Evolutionary conservation across 1,140 invertebrate species (phyloP).

Genomic region (Drosophila tsacasi): DNA sequence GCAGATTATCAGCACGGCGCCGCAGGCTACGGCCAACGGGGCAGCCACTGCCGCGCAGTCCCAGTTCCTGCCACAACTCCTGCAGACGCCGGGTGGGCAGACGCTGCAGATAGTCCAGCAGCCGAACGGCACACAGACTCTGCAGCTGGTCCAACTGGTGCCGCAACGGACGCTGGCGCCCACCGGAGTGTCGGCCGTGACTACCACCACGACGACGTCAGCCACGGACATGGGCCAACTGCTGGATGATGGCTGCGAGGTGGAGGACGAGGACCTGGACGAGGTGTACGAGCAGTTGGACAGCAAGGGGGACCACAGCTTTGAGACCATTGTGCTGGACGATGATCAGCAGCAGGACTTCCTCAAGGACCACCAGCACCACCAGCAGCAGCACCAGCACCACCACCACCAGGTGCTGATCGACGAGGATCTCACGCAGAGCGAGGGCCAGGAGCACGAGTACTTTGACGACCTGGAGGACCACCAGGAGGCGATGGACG

Average conservation of each 20-base stretch:
- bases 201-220: constrained; percentile 38
- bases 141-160: constrained; percentile 75
- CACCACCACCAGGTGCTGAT: constrained; percentile 68
- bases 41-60: constrained; percentile 53
- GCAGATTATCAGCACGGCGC: constrained; percentile 65
- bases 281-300: constrained; percentile 74
- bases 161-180: constrained; percentile 65
- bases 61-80: constrained; percentile 75
- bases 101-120: constrained; percentile 83
- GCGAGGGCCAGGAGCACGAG: constrained; percentile 71
- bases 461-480: constrained; percentile 67
- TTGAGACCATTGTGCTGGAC: constrained; percentile 79
- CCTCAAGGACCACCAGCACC: constrained; percentile 53
- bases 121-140: constrained; percentile 76
- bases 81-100: constrained; percentile 76
- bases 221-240: constrained; percentile 59
- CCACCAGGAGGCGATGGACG: constrained; percentile 52
- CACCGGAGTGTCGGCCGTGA: constrained; percentile 26
- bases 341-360: constrained; percentile 78
- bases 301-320: constrained; percentile 58
- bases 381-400: constrained; percentile 57
- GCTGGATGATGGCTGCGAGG: constrained; percentile 69
- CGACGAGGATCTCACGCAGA: constrained; percentile 74
- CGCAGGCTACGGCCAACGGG: constrained; percentile 42
- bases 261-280: constrained; percentile 66